Conservation (phyloP, 2,797 vertebrate genomes). For the Pygocentrus nattereri region DNA sequence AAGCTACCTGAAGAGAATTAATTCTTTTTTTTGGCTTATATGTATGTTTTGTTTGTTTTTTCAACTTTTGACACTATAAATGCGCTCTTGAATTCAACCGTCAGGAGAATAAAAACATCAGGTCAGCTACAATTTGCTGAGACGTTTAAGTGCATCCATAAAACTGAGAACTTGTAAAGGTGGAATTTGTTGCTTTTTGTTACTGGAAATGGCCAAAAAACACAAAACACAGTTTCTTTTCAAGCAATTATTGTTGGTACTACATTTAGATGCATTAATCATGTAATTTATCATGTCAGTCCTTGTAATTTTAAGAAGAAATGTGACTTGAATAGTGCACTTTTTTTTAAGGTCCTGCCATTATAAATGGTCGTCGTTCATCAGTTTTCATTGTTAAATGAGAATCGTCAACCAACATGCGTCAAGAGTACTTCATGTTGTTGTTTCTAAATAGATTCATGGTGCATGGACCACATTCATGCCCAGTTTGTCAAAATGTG, state of each 20-base stretch:
- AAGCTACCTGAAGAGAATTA: conserved; percentile 27
- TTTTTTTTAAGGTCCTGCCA: conserved; percentile 15
- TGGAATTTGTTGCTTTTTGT: conserved; percentile 50
- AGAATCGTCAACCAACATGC: background rate
- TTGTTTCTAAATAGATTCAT: background rate
- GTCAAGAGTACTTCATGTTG: background rate
- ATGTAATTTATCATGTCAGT: conserved; percentile 51
- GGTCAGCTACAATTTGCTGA: background rate
- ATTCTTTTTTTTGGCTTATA: background rate
- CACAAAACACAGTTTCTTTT: conserved; percentile 12
- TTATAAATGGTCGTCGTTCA: background rate
- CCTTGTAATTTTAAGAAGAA: conserved; percentile 53
- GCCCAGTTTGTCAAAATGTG: background rate
- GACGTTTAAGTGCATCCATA: background rate
- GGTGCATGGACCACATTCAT: background rate
- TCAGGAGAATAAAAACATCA: background rate
- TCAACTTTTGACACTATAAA: background rate
- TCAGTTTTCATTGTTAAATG: background rate
- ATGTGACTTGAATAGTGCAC: conserved; percentile 56
- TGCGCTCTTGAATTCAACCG: background rate
- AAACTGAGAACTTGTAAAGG: background rate
- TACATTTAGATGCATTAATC: conserved; percentile 52
- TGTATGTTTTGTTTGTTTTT: background rate
- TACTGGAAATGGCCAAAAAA: conserved; percentile 33
- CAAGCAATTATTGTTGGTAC: conserved; percentile 43